Percentiles rank a stretch among this genome's conserved stretches.
These are phyloP conservation scores for Cantharis flavilabris DNA, from an alignment of 2,888 invertebrate species.

Conservation along the genomic window DNA sequence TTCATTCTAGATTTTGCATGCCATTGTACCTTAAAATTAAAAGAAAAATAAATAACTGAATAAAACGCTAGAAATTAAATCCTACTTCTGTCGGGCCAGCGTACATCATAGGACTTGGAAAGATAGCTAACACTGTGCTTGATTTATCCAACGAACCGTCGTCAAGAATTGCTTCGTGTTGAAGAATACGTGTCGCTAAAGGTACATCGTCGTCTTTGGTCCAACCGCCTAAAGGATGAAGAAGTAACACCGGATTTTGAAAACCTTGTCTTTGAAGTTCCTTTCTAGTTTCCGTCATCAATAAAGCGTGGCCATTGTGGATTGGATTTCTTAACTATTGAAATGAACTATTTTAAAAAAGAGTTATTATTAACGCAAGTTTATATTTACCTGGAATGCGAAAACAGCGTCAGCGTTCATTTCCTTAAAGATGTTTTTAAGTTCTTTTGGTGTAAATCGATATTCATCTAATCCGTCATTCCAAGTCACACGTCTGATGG, in stretches of 20 bases:
- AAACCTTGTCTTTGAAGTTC: constrained; percentile 83
- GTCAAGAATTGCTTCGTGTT: constrained; percentile 90
- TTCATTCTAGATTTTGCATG: constrained; percentile 93
- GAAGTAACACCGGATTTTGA: constrained; percentile 89
- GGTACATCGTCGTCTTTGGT: constrained; percentile 99
- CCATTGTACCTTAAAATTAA: constrained; percentile 73
- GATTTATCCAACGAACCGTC: constrained; percentile 82
- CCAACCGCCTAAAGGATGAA: constrained; percentile 96
- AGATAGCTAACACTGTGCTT: constrained; percentile 92
- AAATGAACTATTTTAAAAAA: not conserved
- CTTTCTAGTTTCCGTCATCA: constrained; percentile 93
- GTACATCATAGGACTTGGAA: constrained; percentile 99
- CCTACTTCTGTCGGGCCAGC: constrained; percentile 91
- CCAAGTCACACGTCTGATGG: constrained; percentile 87
- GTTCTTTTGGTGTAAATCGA: constrained; percentile 91
- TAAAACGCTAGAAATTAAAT: not conserved
- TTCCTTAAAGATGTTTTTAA: constrained; percentile 78
- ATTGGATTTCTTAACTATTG: constrained; percentile 81
- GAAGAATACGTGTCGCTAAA: constrained; percentile 83
- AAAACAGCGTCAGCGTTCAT: constrained; percentile 95
- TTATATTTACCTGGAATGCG: constrained; percentile 80
- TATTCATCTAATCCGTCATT: constrained; percentile 94
- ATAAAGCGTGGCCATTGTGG: constrained; percentile 96
- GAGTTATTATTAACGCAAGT: not conserved
- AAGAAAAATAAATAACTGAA: not conserved